Conservation (phyloP, 2,113 vertebrate genomes). For the Trichechus manatus region DNA sequence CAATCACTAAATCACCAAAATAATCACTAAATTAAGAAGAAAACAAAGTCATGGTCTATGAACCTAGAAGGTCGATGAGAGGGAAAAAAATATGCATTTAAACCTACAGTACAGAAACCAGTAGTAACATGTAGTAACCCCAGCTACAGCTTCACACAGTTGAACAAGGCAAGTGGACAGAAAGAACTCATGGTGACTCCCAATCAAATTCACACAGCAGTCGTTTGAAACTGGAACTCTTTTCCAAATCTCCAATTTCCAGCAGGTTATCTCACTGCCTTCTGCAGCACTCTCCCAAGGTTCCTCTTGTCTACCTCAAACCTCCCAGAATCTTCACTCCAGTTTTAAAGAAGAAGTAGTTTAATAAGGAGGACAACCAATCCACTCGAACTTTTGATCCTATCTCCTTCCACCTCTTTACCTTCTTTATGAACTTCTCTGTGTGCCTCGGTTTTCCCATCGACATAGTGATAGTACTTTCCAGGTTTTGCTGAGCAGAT, state of each 20-base stretch:
- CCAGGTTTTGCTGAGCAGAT: background rate
- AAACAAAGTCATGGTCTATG: background rate
- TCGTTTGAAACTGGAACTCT: background rate
- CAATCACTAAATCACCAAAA: background rate
- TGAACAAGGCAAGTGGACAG: background rate
- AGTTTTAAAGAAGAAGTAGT: slow-evolving; percentile 23
- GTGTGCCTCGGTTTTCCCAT: background rate
- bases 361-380: background rate
- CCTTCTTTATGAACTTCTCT: slow-evolving; percentile 28
- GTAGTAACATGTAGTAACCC: background rate
- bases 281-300: background rate
- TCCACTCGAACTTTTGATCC: background rate
- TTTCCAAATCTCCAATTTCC: background rate
- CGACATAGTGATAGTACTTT: background rate
- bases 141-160: background rate
- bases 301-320: background rate
- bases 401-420: background rate
- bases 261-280: background rate
- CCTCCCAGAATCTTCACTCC: background rate
- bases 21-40: background rate
- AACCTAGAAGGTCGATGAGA: background rate
- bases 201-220: background rate
- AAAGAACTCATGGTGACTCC: background rate
- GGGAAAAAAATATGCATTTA: background rate
- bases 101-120: background rate